Evolutionary conservation across 2,113 vertebrate species (phyloP).

Genomic region (Eleginops maclovinus): DNA sequence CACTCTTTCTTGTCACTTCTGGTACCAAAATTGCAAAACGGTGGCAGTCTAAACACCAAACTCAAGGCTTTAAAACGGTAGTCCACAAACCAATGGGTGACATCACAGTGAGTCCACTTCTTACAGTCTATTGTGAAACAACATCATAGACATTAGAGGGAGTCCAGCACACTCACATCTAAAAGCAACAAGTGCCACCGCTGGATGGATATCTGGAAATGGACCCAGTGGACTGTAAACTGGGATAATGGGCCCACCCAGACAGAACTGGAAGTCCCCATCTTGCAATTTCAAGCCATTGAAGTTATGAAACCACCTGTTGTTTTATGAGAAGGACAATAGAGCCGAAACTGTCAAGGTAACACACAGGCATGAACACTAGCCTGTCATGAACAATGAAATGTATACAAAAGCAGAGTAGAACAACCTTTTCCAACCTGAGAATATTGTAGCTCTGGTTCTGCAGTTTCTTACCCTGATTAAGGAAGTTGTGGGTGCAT

Average conservation of each 20-base stretch:
- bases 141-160: not conserved
- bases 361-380: not conserved
- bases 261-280: not conserved
- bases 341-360: not conserved
- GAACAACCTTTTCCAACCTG: not conserved
- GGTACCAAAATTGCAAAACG: too few relatives aligned
- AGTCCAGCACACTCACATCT: not conserved
- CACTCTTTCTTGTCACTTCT: too few relatives aligned
- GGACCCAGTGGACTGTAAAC: not conserved
- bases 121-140: not conserved
- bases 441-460: not conserved
- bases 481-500: not conserved
- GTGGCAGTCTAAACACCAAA: too few relatives aligned
- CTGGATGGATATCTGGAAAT: constrained; percentile 17
- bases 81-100: too few relatives aligned
- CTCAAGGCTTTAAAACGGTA: too few relatives aligned
- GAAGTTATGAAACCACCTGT: constrained; percentile 11
- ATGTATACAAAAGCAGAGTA: not conserved
- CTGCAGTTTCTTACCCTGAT: not conserved
- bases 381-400: not conserved
- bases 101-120: too few relatives aligned
- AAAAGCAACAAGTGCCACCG: not conserved
- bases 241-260: constrained; percentile 13
- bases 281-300: not conserved
- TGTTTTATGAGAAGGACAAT: not conserved